phyloP scores from a whole-genome alignment of 2,888 invertebrate species.

The Asteroscopus sphinx region DNA sequence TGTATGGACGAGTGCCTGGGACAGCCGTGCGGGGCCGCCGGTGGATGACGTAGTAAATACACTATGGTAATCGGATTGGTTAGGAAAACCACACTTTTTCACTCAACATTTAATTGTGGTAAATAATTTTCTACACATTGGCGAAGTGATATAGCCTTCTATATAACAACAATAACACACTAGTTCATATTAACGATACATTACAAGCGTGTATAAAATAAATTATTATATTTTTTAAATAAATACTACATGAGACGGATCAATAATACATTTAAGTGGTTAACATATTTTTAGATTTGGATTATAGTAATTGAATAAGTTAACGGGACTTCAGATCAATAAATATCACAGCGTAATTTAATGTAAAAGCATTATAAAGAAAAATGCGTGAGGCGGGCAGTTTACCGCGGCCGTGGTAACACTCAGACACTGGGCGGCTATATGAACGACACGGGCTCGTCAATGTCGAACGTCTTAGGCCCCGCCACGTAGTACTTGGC shows the following conservation, averaged over 20 bases:
- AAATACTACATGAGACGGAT: constrained; percentile 14
- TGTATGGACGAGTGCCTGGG: not conserved
- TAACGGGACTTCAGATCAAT: constrained; percentile 46
- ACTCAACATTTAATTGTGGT: constrained; percentile 61
- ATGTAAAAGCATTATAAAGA: constrained; percentile 32
- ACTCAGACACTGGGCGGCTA: constrained; percentile 32
- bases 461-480: constrained; percentile 89
- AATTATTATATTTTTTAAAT: constrained; percentile 9
- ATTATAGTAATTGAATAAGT: constrained; percentile 27
- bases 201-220: constrained; percentile 23
- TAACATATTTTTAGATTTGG: constrained; percentile 23
- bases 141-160: constrained; percentile 18
- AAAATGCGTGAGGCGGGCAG: constrained; percentile 3
- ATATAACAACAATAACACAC: constrained; percentile 37
- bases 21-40: not conserved
- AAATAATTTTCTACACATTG: constrained; percentile 45
- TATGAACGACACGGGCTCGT: constrained; percentile 82
- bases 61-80: constrained; percentile 1
- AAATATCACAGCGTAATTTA: constrained; percentile 55
- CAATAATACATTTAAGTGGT: constrained; percentile 24
- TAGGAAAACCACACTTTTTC: constrained; percentile 44
- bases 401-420: not conserved
- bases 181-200: constrained; percentile 17
- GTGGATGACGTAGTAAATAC: not conserved
- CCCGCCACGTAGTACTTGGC: constrained; percentile 77